These are phyloP conservation scores for Drosophila melanosoma DNA, from an alignment of 2,888 invertebrate species.

Conservation along the genomic window DNA sequence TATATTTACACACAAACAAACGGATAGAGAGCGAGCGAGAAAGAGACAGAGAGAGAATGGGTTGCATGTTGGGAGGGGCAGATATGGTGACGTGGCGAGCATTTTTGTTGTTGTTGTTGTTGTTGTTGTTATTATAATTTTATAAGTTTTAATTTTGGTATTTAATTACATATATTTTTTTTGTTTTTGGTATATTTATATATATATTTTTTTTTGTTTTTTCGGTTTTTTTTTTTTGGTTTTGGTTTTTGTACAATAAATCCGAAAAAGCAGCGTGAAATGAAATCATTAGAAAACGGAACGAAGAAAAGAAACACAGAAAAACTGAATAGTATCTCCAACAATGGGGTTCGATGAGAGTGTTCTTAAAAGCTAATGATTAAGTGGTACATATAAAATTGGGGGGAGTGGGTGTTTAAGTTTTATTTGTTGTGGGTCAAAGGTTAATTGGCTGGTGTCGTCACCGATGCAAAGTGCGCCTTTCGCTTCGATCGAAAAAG, in stretches of 20 bases:
- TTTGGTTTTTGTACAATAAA: conserved; percentile 75
- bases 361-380: conserved; percentile 69
- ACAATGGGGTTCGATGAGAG: conserved; percentile 65
- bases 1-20: conserved; percentile 35
- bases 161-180: conserved; percentile 41
- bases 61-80: conserved; percentile 9
- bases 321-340: conserved; percentile 75
- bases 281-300: conserved; percentile 82
- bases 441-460: conserved; percentile 18
- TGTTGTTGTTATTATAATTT: conserved; percentile 16
- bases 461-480: conserved; percentile 37
- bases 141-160: conserved; percentile 34
- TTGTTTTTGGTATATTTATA: conserved; percentile 3
- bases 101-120: conserved; percentile 22
- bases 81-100: conserved; percentile 49
- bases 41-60: conserved; percentile 16
- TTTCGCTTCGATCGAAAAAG: conserved; percentile 10
- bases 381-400: conserved; percentile 16
- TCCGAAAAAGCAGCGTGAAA: conserved; percentile 86
- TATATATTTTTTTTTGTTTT: conserved; percentile 6
- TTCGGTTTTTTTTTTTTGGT: conserved; percentile 5
- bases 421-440: neutral
- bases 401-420: neutral
- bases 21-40: conserved; percentile 6
- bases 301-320: conserved; percentile 81